Evolutionary conservation across 2,888 invertebrate genomes (phyloP), one percentile per base, ranked within the genome.

Genomic region (Lasioglossum lativentre): DNA sequence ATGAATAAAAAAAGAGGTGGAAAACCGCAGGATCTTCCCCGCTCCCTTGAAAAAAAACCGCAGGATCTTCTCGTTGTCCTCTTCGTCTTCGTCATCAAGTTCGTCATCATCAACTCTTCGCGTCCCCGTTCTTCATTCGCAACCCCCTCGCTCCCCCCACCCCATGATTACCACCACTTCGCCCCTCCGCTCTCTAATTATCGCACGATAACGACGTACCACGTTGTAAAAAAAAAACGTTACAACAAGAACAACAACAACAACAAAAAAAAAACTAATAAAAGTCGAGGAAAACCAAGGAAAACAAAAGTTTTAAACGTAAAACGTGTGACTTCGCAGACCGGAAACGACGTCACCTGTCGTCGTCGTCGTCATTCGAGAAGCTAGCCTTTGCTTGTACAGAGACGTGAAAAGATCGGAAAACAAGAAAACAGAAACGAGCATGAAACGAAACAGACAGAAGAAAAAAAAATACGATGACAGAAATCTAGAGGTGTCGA

Each of bases 151-250:
- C n/a, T 27, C 71, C 14, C 8, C 34, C 23, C 23, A 1, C 47
- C 47, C 73, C 23, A 66, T 63, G 23, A 30, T 38, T 0, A 23
- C 19, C 34, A 10, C 1, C 23, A 68, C 12, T 78, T 78, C 40
- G 68, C 85, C 86, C 87, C 83, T 78, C 85, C 85, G 83, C 86
- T 80, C 88, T 89, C 85, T 86, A 47, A 45, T 47, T 52, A 91
- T 86, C 85, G 83, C 86, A 89, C 87, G 84, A 87, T 80, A 84
- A 83, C 86, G 79, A 81, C 85, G 90, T 83, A 77, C 66, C 45
- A n/a, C 27, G 47, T 52, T 52, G 40, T 52, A 30, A 6, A 23
- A 59, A 6, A 23, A 59, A 80, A 86, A 78, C 66, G 38, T 34
- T 38, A 10, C 23, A 23, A 68, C 63, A 45, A 45, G 16, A 45